Percentiles rank a stretch among this genome's conserved stretches.
These are phyloP conservation scores for Pseudochaenichthys georgianus DNA, from an alignment of 2,797 vertebrate species.

Conservation along the genomic window DNA sequence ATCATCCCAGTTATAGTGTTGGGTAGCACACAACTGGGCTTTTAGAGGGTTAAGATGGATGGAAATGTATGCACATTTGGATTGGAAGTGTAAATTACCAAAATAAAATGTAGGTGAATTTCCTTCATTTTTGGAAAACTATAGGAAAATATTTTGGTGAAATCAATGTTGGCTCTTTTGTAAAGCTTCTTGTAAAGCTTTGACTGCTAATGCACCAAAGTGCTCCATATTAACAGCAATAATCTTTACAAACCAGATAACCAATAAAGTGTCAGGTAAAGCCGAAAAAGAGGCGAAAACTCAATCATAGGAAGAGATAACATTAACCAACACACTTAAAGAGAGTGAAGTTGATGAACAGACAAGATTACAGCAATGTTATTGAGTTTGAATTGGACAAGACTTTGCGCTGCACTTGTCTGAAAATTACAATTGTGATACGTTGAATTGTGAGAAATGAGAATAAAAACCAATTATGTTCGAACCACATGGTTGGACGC, in stretches of 20 bases:
- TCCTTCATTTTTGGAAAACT: conserved; percentile 60
- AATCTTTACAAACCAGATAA: conserved; percentile 99
- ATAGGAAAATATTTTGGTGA: conserved; percentile 62
- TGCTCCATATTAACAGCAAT: conserved; percentile 89
- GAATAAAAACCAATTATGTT: conserved; percentile 76
- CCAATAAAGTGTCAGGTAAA: conserved; percentile 95
- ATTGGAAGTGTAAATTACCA: conserved; percentile 64
- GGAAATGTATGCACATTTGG: conserved; percentile 71
- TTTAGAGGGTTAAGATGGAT: conserved; percentile 79
- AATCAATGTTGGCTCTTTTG: conserved; percentile 63
- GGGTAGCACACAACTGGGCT: conserved; percentile 83
- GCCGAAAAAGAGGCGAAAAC: conserved; percentile 98
- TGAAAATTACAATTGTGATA: conserved; percentile 84
- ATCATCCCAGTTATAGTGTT: conserved; percentile 85
- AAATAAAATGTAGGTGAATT: conserved; percentile 64
- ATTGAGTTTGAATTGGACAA: conserved; percentile 94
- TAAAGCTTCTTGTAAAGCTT: conserved; percentile 79
- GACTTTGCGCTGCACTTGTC: conserved; percentile 91
- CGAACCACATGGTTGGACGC: conserved; percentile 67
- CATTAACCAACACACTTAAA: conserved; percentile 92
- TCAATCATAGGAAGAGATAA: conserved; percentile 95
- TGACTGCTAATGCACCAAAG: conserved; percentile 84
- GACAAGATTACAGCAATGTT: conserved; percentile 90
- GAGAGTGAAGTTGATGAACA: conserved; percentile 86
- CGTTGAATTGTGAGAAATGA: conserved; percentile 76